Evolutionary conservation across 2,797 vertebrate genomes (phyloP), one percentile per base, ranked within the genome.

Genomic region (Champsocephalus esox): DNA sequence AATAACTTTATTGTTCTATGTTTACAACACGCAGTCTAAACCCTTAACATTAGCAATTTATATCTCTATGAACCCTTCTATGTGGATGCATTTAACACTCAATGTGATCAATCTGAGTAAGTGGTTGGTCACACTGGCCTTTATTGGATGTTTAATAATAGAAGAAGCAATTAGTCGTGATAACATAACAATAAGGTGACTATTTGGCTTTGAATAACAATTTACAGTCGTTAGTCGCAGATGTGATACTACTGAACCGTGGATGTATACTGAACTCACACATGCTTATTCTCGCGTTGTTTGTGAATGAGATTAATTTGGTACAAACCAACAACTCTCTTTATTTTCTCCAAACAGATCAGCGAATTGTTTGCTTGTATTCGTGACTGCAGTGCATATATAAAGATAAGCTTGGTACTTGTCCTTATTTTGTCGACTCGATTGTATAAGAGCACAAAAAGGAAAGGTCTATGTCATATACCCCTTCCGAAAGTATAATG

Each of bases 201-300:
- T 16, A 49, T 5, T 21, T 21, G 3, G 12, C 24, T 19, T 54
- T 1, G 5, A 12, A 9, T 14, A 3, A 9, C 12, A 19, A 5
- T 28, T 38, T 3, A 49, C 5, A 1, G 17, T 19, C 0, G 0
- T 65, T 56, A 11, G 11, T 68, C 45, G 55, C 9, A 8, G 21
- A 12, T 3, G 17, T 56, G 4, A 45, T 43, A 10, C 28, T 43
- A 10, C 28, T 28, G 34, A 38, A 38, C 7, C 7, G 8, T 38
- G 34, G 34, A 38, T 38, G 7, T 1, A 9, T 6, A 38, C 7
- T 28, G 16, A 62, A 57, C 54, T 72, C 43, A 12, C 38, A 6
- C 32, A 7, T 13, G 8, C 3, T 16, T 41, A 3, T 24, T 88
- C 86, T 92, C 88, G 86, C 89, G 91, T 74, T 88, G 34, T 60